These are phyloP conservation scores for Limonius californicus DNA, from an alignment of 1,140 invertebrate species.

Conservation along the genomic window DNA sequence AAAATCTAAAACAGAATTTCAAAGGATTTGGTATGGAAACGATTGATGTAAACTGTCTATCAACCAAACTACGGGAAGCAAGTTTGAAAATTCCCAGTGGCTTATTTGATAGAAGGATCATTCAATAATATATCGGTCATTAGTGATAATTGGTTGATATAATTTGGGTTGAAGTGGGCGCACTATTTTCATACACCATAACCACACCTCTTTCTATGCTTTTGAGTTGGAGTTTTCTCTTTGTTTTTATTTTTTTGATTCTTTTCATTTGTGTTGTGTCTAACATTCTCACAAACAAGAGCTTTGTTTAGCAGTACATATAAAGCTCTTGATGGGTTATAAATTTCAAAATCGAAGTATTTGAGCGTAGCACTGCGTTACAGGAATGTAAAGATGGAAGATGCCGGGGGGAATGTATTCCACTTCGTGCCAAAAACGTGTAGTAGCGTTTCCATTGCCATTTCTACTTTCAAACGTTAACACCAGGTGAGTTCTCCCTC, in stretches of 20 bases:
- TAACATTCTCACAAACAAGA: not conserved
- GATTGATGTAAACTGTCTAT: no score
- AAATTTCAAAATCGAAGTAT: constrained; percentile 1
- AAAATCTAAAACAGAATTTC: no score
- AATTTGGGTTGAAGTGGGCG: not conserved
- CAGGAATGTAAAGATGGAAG: constrained; percentile 51
- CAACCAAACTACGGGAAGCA: not conserved
- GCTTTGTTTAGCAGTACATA: not conserved
- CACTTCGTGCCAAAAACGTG: constrained; percentile 52
- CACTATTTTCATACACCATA: constrained; percentile 3
- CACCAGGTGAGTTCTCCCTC: constrained; percentile 34
- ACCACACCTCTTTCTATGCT: not conserved
- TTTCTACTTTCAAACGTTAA: constrained; percentile 30
- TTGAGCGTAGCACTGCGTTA: constrained; percentile 30
- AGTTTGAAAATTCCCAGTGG: not conserved
- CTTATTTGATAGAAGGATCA: not conserved
- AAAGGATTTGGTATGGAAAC: no score
- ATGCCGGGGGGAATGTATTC: constrained; percentile 55
- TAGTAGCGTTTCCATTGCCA: constrained; percentile 33
- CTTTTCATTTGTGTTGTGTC: constrained; percentile 3
- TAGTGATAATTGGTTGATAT: no score
- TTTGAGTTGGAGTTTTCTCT: not conserved
- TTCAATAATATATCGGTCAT: no score
- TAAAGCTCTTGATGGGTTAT: constrained; percentile 7
- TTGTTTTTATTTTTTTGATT: not conserved